Base-by-base conservation (phyloP, 2,797 vertebrate genomes). In the Hydrocynus forskahlii region DNA sequence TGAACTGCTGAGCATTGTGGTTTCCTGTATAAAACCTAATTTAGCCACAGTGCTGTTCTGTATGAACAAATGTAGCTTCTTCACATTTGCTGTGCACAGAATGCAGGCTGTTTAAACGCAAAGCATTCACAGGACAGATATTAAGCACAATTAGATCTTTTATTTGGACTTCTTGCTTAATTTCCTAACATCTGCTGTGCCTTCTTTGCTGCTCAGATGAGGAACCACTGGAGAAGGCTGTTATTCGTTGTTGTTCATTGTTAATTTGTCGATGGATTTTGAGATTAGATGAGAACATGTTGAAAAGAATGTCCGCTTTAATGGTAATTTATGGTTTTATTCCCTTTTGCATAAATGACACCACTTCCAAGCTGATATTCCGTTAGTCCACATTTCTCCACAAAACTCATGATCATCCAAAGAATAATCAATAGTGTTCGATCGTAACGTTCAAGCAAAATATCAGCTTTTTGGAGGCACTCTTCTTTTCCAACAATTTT, bases 21-120 rank as follows among this genome's bases (percentile, higher is more conserved):
- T 79, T 83, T 83, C 76, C 81, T 83, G 63, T 79, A n/a, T 35
- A 43, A 79, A 70, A 67, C 38, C n/a, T 38, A 38, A n/a, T 78
- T 17, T 40, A 0, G 68, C 76, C 76, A 13, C 81, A 68, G 10
- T n/a, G 19, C 40, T 7, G 50, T 48, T 1, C 21, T 45, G 21
- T 59, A 64, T 43, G 40, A 23, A 67, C 0, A 35, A 2, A 8
- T 29, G 16, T 35, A 19, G 21, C 12, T n/a, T n/a, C 14, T 8
- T 43, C 40, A 43, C 8, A 43, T 4, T 43, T 43, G 40, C 40
- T 43, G 4, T 25, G 7, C 45, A n/a, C 69, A 54, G 16, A 12
- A 21, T 52, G 48, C 48, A 50, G 13, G 2, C 69, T 29, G 23
- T 9, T 54, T 4, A 7, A 16, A 50, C 7, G 19, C 50, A 5